These are phyloP conservation scores for Heteractis magnifica DNA, from an alignment of 92 coral and sea anemone genomes.

Conservation along the genomic window DNA sequence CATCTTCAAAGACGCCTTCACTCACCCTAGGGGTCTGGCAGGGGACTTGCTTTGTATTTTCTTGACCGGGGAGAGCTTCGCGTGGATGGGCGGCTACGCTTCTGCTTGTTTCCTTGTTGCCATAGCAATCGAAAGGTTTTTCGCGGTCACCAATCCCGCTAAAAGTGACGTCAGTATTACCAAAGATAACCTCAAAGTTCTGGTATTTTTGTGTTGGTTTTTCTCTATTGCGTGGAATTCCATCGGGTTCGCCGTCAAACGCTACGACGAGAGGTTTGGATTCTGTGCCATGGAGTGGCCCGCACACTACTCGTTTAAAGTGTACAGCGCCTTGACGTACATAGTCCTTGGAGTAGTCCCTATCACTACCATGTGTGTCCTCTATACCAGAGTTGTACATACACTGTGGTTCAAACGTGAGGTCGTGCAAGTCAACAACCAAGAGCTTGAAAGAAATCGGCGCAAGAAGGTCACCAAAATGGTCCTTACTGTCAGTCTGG, in stretches of 20 bases:
- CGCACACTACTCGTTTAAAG: constrained; percentile 27
- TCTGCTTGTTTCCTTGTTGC: constrained; percentile 61
- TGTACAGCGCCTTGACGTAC: constrained; percentile 35
- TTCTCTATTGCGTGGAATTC: constrained; percentile 38
- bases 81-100: constrained; percentile 66
- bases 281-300: constrained; percentile 50
- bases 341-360: constrained; percentile 44
- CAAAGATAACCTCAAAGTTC: constrained; percentile 27
- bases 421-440: constrained; percentile 30
- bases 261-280: constrained; percentile 23
- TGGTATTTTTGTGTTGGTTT: constrained; percentile 37
- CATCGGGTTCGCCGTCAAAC: constrained; percentile 40
- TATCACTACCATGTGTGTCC: constrained; percentile 20
- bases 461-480: constrained; percentile 50
- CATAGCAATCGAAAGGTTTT: constrained; percentile 57
- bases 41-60: constrained; percentile 47
- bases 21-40: constrained; percentile 50
- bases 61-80: constrained; percentile 57
- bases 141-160: constrained; percentile 53
- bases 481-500: constrained; percentile 55
- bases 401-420: constrained; percentile 48
- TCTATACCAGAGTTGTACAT: constrained; percentile 35
- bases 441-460: constrained; percentile 33
- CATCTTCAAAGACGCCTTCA: constrained; percentile 49
- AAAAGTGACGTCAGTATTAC: constrained; percentile 23